These are phyloP conservation scores for Lepus europaeus DNA, from an alignment of 2,113 vertebrate genomes.

Conservation along the genomic window DNA sequence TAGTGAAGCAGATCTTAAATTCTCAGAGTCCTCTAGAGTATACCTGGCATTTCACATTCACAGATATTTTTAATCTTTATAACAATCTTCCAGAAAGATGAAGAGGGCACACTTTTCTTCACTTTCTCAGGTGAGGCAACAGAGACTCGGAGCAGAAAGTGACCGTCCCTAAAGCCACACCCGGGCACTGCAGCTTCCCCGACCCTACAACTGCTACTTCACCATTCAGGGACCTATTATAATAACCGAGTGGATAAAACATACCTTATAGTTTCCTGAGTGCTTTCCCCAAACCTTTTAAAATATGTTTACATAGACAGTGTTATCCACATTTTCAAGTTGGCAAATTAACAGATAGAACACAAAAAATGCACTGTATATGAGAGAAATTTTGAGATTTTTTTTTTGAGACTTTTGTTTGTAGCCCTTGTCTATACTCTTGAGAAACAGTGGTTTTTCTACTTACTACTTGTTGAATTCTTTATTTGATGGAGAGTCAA, in stretches of 20 bases:
- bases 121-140: neutral
- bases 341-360: neutral
- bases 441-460: no score
- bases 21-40: neutral
- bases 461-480: no score
- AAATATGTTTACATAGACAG: neutral
- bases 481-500: no score
- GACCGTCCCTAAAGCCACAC: neutral
- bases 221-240: neutral
- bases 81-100: neutral
- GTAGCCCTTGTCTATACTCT: no score
- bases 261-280: neutral
- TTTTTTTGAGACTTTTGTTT: no score
- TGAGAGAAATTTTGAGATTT: no score
- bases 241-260: neutral
- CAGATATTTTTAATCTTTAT: neutral
- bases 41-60: neutral
- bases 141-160: neutral
- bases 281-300: neutral
- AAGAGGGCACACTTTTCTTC: neutral
- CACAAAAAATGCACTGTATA: no score
- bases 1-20: constrained; percentile 1
- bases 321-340: neutral
- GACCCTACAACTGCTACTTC: neutral
- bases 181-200: neutral